phyloP scores from a whole-genome alignment of 2,888 invertebrate genomes.

The Alsophila aescularia region DNA sequence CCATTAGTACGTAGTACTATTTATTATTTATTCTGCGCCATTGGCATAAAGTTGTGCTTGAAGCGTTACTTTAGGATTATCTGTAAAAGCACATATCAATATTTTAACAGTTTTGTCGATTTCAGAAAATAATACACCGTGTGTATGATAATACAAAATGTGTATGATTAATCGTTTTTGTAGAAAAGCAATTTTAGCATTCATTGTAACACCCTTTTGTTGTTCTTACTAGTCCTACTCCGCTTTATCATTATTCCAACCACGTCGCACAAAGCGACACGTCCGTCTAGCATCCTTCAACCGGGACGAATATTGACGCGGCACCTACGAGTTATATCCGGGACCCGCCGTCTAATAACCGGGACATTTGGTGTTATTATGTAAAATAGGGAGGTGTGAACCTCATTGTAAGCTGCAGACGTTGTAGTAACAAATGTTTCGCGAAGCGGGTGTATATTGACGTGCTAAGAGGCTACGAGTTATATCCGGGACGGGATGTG shows the following conservation, averaged over 20 bases:
- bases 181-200: neutral
- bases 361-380: constrained; percentile 14
- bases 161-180: neutral
- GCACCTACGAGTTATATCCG: constrained; percentile 23
- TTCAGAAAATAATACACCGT: too few relatives aligned
- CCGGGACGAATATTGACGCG: constrained; percentile 48
- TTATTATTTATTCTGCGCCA: too few relatives aligned
- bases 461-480: constrained; percentile 8
- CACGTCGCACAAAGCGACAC: constrained; percentile 48
- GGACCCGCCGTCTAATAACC: constrained; percentile 11
- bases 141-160: too few relatives aligned
- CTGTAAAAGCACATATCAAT: too few relatives aligned
- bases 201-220: neutral
- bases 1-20: too few relatives aligned
- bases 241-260: constrained; percentile 43
- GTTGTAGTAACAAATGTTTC: constrained; percentile 9
- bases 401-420: constrained; percentile 2
- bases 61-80: too few relatives aligned
- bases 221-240: neutral
- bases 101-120: too few relatives aligned
- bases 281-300: constrained; percentile 61
- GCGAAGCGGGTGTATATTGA: constrained; percentile 2
- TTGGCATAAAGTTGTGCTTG: too few relatives aligned
- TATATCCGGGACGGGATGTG: constrained; percentile 15
- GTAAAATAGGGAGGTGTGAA: constrained; percentile 21